phyloP scores from a whole-genome alignment of 2,797 vertebrate genomes.

The Furcifer pardalis region DNA sequence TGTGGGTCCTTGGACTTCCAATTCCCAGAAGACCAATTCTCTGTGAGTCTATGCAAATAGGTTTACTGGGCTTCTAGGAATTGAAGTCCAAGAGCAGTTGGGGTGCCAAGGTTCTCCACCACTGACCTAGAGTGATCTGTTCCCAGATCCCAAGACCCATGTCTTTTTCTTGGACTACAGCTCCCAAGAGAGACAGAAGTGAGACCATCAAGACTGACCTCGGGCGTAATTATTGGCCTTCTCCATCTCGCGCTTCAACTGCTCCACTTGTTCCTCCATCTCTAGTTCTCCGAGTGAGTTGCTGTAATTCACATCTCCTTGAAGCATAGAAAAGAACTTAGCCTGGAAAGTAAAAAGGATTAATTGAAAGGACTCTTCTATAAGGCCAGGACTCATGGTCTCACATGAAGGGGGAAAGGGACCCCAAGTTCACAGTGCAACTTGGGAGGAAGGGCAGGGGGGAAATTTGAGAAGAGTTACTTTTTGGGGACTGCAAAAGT shows the following conservation, averaged over 20 bases:
- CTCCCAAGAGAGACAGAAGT: too few relatives aligned
- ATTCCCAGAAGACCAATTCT: too few relatives aligned
- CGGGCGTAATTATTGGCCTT: conserved; percentile 45
- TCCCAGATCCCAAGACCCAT: background rate
- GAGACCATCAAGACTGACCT: conserved; percentile 29
- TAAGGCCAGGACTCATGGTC: background rate
- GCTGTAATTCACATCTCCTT: conserved; percentile 57
- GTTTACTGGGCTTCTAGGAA: too few relatives aligned
- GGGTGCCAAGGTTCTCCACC: too few relatives aligned
- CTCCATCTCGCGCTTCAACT: conserved; percentile 50
- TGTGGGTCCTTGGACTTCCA: too few relatives aligned
- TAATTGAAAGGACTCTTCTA: background rate
- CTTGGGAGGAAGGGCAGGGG: too few relatives aligned
- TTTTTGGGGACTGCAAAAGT: too few relatives aligned
- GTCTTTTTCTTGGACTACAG: background rate
- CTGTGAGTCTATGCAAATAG: too few relatives aligned
- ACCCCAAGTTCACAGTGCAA: too few relatives aligned
- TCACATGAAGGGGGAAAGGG: background rate
- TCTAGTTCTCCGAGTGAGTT: conserved; percentile 54
- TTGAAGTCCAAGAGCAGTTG: too few relatives aligned
- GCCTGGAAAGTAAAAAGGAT: conserved; percentile 40
- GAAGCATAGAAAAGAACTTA: conserved; percentile 54
- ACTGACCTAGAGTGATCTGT: too few relatives aligned
- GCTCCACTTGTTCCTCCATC: conserved; percentile 45
- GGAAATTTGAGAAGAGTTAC: too few relatives aligned